phyloP scores from a whole-genome alignment of 2,888 invertebrate genomes.

The Baronia brevicornis region DNA sequence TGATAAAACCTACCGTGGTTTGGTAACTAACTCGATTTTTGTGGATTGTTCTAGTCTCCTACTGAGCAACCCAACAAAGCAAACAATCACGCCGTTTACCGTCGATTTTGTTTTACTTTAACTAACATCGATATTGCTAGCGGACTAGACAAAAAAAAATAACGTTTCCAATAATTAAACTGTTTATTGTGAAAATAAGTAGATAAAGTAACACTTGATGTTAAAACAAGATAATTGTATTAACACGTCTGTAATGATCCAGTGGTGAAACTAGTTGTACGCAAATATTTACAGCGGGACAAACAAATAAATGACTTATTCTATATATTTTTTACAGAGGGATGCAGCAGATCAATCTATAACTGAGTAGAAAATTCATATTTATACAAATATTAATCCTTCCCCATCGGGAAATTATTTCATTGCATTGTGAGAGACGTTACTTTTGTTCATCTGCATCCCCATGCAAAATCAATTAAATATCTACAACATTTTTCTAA shows the following conservation, averaged over 20 bases:
- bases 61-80: too few relatives aligned
- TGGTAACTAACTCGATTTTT: too few relatives aligned
- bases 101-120: too few relatives aligned
- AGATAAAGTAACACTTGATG: conserved; percentile 74
- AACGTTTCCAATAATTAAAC: conserved; percentile 48
- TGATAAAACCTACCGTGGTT: too few relatives aligned
- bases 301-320: conserved; percentile 52
- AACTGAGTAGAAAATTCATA: conserved; percentile 44
- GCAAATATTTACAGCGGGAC: conserved; percentile 69
- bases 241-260: conserved; percentile 60
- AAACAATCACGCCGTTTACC: too few relatives aligned
- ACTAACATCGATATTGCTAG: conserved; percentile 11
- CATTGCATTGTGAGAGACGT: conserved; percentile 44
- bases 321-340: conserved; percentile 40
- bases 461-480: conserved; percentile 26
- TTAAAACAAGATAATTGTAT: conserved; percentile 68
- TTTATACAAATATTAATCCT: conserved; percentile 37
- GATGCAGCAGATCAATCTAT: conserved; percentile 68
- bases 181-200: conserved; percentile 74
- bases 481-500: conserved; percentile 39
- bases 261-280: conserved; percentile 54
- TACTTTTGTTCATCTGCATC: conserved; percentile 67
- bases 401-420: conserved; percentile 47
- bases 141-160: conserved; percentile 23
- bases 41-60: too few relatives aligned